These are phyloP conservation scores for Rhagoletis pomonella DNA, from an alignment of 1,140 invertebrate species.

Conservation along the genomic window DNA sequence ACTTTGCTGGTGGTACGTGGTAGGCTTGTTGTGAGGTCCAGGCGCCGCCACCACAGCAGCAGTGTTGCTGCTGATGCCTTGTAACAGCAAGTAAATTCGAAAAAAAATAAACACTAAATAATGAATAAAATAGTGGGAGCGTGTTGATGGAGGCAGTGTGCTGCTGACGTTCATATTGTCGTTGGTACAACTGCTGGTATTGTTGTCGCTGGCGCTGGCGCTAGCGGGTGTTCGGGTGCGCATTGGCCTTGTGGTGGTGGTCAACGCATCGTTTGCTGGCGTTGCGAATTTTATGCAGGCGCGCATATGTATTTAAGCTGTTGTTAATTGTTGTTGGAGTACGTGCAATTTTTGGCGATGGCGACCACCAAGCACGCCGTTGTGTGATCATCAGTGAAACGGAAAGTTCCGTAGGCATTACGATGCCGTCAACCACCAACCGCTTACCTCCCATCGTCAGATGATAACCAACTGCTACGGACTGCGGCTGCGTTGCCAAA, in stretches of 20 bases:
- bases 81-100: neutral
- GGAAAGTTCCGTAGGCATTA: neutral
- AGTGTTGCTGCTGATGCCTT: conserved; percentile 14
- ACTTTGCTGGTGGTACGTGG: conserved; percentile 34
- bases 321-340: neutral
- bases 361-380: conserved; percentile 9
- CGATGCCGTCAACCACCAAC: neutral
- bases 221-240: neutral
- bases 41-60: neutral
- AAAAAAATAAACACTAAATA: neutral
- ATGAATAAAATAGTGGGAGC: neutral
- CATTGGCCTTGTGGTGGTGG: conserved; percentile 24
- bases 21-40: conserved; percentile 37
- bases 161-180: neutral
- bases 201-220: conserved; percentile 42
- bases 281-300: neutral
- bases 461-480: neutral
- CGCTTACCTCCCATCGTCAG: neutral
- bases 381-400: conserved; percentile 22
- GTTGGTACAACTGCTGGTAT: neutral
- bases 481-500: neutral
- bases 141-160: conserved; percentile 18
- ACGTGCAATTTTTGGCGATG: neutral
- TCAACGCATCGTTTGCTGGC: neutral
- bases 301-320: neutral